Base-by-base conservation (phyloP, 2,113 vertebrate species). In the Leptobrachium ailaonicum region DNA sequence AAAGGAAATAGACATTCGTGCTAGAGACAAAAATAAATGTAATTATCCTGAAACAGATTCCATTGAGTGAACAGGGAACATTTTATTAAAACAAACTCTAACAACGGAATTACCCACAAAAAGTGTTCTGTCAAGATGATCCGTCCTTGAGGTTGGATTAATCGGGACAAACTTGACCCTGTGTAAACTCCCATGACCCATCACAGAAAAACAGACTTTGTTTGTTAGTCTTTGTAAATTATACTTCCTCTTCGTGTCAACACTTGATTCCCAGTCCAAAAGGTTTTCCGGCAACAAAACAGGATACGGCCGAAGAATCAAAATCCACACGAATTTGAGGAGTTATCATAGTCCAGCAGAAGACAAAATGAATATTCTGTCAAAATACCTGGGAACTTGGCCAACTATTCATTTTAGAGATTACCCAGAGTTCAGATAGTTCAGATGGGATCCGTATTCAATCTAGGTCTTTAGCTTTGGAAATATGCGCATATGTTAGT, bases 161-260 rank as follows among this genome's bases (percentile, higher is more conserved):
- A 81, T 50, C 7, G 41, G 56, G 20, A 75, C 79, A 69, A 75
- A 75, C 64, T 69, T 81, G 79, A 75, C 79, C 79, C 62, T 43
- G 74, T 60, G 43, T 81, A 81, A 81, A 81, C 79, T 75, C 79
- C 79, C 79, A 81, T 69, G 64, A 75, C 68, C 50, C n/a, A 79
- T 56, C 8, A 62, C 53, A 62, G 41, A 62, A 66, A 66, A 62
- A 71, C 41, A 66, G 58, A 76, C 66, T 67, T 20, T 72, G 68
- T 75, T 71, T 32, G 20, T 76, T 43, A 42, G 62, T 60, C 64
- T 80, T 67, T 80, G 63, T 76, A 80, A 71, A 75, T 80, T 71
- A 66, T 79, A 76, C 73, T 83, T 83, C 82, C 73, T 76, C 64
- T 64, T 71, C 60, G 76, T 73, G 66, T 80, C 78, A 75, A 80